A percentile compares a stretch with the other conserved stretches of the same genome.
These are phyloP conservation scores for Caenorhabditis doughertyi DNA, from an alignment of 2,888 invertebrate species.

Conservation along the genomic window DNA sequence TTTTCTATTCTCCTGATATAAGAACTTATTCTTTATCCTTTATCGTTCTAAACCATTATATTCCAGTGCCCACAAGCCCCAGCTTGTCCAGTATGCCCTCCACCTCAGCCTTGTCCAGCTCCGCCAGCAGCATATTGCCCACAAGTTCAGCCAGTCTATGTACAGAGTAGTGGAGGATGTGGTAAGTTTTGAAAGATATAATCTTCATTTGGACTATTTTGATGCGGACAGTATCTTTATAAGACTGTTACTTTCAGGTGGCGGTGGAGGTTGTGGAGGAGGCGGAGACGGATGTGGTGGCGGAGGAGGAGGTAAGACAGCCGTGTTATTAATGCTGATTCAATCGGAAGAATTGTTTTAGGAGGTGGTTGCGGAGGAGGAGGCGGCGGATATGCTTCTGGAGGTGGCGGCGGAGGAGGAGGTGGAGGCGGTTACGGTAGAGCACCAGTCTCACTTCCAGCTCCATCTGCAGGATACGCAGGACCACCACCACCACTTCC, in stretches of 20 bases:
- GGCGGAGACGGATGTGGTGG: conserved; percentile 34
- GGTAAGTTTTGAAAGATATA: conserved; percentile 8
- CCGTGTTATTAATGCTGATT: too few relatives aligned
- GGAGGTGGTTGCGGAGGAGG: conserved; percentile 52
- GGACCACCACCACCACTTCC: conserved; percentile 20
- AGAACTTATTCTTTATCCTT: background rate
- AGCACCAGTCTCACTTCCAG: conserved; percentile 35
- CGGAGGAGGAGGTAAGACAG: conserved; percentile 24
- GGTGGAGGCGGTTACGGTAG: conserved; percentile 42
- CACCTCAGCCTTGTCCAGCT: conserved; percentile 70
- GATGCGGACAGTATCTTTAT: too few relatives aligned
- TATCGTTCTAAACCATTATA: background rate
- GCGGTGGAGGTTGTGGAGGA: conserved; percentile 29
- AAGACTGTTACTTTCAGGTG: too few relatives aligned
- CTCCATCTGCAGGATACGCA: conserved; percentile 39
- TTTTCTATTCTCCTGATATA: too few relatives aligned
- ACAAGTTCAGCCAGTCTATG: conserved; percentile 68
- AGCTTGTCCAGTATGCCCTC: conserved; percentile 64
- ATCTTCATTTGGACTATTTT: background rate
- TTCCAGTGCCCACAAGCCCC: conserved; percentile 59
- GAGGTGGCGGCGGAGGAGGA: conserved; percentile 54
- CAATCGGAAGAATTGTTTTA: conserved; percentile 33
- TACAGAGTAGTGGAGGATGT: conserved; percentile 49
- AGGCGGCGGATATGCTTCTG: conserved; percentile 33
- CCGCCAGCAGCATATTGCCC: conserved; percentile 70